Percentiles rank a stretch among this genome's conserved stretches.
Evolutionary conservation across 1,140 invertebrate genomes (phyloP).

Genomic region (Cephus cinctus): DNA sequence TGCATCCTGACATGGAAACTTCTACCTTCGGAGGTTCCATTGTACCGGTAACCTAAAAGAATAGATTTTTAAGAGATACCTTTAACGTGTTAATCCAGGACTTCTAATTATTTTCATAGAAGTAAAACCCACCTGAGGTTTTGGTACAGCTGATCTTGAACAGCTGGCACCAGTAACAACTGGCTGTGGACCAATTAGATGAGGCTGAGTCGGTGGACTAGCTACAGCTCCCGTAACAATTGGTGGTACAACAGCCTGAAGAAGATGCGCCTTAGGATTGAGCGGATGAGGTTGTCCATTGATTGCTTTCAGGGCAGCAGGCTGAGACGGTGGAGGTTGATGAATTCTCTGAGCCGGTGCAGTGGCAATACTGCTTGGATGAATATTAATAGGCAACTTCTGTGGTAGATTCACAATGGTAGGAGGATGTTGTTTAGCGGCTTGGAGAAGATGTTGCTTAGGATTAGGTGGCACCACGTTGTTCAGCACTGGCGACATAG

Average conservation of each 20-base stretch:
- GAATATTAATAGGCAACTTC: conserved; percentile 40
- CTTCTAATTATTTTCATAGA: too few species aligned
- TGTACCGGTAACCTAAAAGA: conserved; percentile 36
- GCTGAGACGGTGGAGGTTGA: conserved; percentile 42
- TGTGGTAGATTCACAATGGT: conserved; percentile 44
- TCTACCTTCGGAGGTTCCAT: conserved; percentile 62
- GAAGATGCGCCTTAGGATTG: conserved; percentile 53
- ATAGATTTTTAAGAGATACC: too few species aligned
- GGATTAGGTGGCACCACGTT: conserved; percentile 44
- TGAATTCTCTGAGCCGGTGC: conserved; percentile 37
- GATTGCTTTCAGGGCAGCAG: conserved; percentile 38
- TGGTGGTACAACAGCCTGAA: conserved; percentile 49
- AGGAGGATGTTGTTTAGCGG: conserved; percentile 36
- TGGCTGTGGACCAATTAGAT: conserved; percentile 40
- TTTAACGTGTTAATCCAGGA: too few species aligned
- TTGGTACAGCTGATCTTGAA: conserved; percentile 37
- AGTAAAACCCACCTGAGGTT: conserved; percentile 48
- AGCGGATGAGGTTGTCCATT: conserved; percentile 49
- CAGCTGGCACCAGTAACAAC: conserved; percentile 43
- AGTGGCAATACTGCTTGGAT: conserved; percentile 29
- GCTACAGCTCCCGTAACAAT: conserved; percentile 58
- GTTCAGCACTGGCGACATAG: conserved; percentile 50
- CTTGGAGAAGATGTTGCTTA: conserved; percentile 48
- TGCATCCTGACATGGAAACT: conserved; percentile 58
- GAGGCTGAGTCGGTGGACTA: conserved; percentile 60